Base-by-base conservation (phyloP, 2,888 invertebrate genomes). In the Cephus nigrinus region DNA sequence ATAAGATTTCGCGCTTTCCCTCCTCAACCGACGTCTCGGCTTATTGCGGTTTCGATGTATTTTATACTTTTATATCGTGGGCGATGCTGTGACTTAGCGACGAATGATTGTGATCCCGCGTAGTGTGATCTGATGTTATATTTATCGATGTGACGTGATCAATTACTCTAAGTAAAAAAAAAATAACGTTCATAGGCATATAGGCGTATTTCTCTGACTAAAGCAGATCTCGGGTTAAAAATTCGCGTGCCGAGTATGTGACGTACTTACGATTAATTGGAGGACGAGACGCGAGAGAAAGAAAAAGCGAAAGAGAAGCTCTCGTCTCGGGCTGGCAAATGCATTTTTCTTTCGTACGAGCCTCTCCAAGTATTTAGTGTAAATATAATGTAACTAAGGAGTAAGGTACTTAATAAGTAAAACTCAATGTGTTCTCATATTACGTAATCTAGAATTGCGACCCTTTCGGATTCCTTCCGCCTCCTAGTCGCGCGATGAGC, bases 61-160 rank as follows among this genome's bases (percentile, higher is more conserved):
- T 91, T 91, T 91, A 89, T 91, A 91, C 90, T 91, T 91, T 91
- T 91, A 91, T 91, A 91, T 88, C 84, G 86, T 84, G 86, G 81
- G 83, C 83, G 85, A 86, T 80, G 84, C 81, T 82, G 84, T 83
- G 82, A 81, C 78, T 77, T 79, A 82, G 81, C 77, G 84, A 85
- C 76, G 85, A 80, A 83, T 85, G 86, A 87, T 87, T 86, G 87
- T 87, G 87, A 86, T 85, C 79, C 81, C 81, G 78, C 83, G 81
- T 83, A 80, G 82, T 76, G 82, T 80, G 81, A 85, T 84, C 80
- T 76, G 77, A 85, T 80, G 86, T 82, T 88, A 85, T 87, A 89
- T 87, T 88, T 87, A 86, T 87, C 85, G 83, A 88, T 89, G 86
- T 76, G 69, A 73, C 78, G 55, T 76, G 78, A 76, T 71, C 32